Conservation (phyloP, 1,140 invertebrate species). For the Tachypleus tridentatus region DNA sequence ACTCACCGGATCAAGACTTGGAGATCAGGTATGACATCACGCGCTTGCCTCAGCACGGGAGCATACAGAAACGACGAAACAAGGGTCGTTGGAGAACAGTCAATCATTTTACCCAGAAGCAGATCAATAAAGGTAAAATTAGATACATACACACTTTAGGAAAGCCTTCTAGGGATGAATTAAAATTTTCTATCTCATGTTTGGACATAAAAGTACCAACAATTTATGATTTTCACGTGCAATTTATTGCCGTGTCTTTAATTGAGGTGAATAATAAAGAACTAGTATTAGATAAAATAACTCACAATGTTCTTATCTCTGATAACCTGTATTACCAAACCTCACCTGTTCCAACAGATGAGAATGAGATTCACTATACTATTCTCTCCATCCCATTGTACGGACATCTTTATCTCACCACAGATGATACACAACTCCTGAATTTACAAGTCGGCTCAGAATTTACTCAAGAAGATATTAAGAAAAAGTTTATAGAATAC, state of each 20-base stretch:
- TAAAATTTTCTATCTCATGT: conserved; percentile 24
- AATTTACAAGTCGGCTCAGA: conserved; percentile 45
- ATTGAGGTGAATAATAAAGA: conserved; percentile 29
- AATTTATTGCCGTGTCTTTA: conserved; percentile 61
- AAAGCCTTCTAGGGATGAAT: conserved; percentile 22
- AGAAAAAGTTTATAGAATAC: conserved; percentile 50
- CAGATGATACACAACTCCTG: not conserved
- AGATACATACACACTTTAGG: conserved; percentile 31
- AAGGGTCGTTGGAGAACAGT: conserved; percentile 53
- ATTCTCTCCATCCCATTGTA: conserved; percentile 32
- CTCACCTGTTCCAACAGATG: conserved; percentile 49
- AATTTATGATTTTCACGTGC: conserved; percentile 65
- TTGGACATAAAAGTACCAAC: conserved; percentile 47
- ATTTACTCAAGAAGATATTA: conserved; percentile 74
- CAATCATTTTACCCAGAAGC: conserved; percentile 64
- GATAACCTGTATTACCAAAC: conserved; percentile 56
- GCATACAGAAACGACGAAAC: conserved; percentile 34
- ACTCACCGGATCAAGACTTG: conserved; percentile 63
- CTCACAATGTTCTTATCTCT: conserved; percentile 47
- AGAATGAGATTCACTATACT: conserved; percentile 52
- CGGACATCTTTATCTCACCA: conserved; percentile 31
- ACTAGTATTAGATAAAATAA: conserved; percentile 50
- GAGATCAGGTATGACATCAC: conserved; percentile 46
- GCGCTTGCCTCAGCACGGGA: conserved; percentile 33
- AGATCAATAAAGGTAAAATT: conserved; percentile 47